Evolutionary conservation across 2,888 invertebrate genomes (phyloP), one percentile per base, ranked within the genome.

Genomic region (Eustalomyia histrio): DNA sequence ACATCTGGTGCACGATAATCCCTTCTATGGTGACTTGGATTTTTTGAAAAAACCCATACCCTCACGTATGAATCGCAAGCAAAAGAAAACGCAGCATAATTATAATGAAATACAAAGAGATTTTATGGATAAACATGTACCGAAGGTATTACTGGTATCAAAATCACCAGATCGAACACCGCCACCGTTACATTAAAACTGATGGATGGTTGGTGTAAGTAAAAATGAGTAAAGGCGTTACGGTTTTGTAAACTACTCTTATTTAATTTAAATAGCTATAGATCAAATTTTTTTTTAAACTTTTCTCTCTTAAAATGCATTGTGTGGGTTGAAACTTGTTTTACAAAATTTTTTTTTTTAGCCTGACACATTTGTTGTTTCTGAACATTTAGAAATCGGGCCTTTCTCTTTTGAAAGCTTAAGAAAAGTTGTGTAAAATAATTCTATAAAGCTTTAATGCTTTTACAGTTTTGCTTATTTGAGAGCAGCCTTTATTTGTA

Each of bases 141-240:
- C 91, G 80, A 89, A 89, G 84, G 88, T 87, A 67, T 85, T 91
- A 79, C 84, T 90, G 65, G 85, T 87, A 82, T 86, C 86, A 68
- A 90, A 89, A 84, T 87, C 86, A 79, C 87, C 86, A 67, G 89
- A 89, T 85, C 90, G 91, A 85, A 90, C 91, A 84, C 91, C 91
- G 83, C 90, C 90, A 73, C 91, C 91, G 57, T 85, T 91, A 76
- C 90, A 90, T 74, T 89, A 86, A 85, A 68, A 35, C 58, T 24
- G 6, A 12, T 67, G 63, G 64, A 2, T 10, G 0, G 1, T 6
- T 50, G n/a, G 29, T 29, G 14, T 9, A n/a, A 43, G 24, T 29
- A 29, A 21, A 21, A 24, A 55, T 33, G 9, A 63, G 14, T 33
- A 24, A 12, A 78, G 71, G 71, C 61, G 78, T 81, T 68, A 83